Conservation (phyloP, 2,113 vertebrate genomes). For the Sakesphorus luctuosus region DNA sequence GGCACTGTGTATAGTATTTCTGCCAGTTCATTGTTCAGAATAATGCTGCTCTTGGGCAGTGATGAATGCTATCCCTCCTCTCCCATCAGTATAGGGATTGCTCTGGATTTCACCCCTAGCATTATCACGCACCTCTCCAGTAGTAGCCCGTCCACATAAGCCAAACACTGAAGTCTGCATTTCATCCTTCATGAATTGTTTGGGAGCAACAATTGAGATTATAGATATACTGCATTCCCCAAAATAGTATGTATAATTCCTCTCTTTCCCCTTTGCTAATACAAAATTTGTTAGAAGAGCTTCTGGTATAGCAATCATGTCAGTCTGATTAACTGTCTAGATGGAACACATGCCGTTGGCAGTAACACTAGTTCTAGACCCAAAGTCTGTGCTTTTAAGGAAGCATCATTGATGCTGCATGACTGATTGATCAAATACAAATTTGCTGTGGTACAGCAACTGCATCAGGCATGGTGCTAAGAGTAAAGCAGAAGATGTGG, state of each 20-base stretch:
- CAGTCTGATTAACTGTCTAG: conserved; percentile 7
- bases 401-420: not conserved
- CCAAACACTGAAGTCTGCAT: not conserved
- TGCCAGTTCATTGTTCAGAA: conserved; percentile 29
- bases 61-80: not conserved
- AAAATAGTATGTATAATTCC: not conserved
- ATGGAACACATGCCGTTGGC: conserved; percentile 38
- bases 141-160: not conserved
- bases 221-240: not conserved
- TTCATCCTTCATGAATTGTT: not conserved
- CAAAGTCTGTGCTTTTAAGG: conserved; percentile 19
- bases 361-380: not conserved
- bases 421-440: conserved; percentile 46
- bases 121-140: not conserved
- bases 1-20: not conserved
- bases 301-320: conserved; percentile 62
- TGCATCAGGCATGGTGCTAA: not conserved
- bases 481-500: not conserved
- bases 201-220: not conserved
- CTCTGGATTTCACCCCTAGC: not conserved
- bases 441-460: conserved; percentile 4
- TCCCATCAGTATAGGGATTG: not conserved
- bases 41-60: not conserved
- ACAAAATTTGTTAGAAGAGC: not conserved
- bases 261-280: not conserved